Percentiles rank a stretch among this genome's conserved stretches.
Conservation (phyloP, 2,113 vertebrate genomes). For the Addax nasomaculatus region DNA sequence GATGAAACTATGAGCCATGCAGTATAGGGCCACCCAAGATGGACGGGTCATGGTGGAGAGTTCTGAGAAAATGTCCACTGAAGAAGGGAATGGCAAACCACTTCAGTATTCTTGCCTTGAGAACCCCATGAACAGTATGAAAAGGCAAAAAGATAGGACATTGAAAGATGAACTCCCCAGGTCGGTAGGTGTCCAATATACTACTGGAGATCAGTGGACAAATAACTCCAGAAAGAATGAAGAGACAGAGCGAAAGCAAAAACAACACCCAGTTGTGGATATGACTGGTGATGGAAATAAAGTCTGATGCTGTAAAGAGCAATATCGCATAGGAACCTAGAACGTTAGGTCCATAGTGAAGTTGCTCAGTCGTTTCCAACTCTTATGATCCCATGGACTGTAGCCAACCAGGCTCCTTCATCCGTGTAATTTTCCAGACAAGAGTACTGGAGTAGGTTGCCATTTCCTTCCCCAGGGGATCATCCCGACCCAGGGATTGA, state of each 20-base stretch:
- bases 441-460: not conserved
- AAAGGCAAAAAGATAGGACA: not conserved
- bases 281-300: not conserved
- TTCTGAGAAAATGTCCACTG: not conserved
- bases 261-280: not conserved
- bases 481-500: accelerated
- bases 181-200: not conserved
- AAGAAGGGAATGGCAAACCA: not conserved
- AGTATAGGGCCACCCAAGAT: not conserved
- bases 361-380: not conserved
- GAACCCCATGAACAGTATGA: not conserved
- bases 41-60: not conserved
- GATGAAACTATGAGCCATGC: not conserved
- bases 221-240: not conserved
- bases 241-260: not conserved
- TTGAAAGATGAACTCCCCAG: not conserved
- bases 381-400: not conserved
- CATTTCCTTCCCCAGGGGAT: not conserved
- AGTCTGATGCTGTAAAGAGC: not conserved
- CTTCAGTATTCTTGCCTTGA: not conserved
- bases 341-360: not conserved
- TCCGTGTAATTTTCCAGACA: not conserved
- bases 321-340: not conserved
- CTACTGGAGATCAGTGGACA: not conserved
- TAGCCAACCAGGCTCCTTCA: not conserved